Base-by-base conservation (phyloP, 2,888 invertebrate species). In the Serripes groenlandicus region DNA sequence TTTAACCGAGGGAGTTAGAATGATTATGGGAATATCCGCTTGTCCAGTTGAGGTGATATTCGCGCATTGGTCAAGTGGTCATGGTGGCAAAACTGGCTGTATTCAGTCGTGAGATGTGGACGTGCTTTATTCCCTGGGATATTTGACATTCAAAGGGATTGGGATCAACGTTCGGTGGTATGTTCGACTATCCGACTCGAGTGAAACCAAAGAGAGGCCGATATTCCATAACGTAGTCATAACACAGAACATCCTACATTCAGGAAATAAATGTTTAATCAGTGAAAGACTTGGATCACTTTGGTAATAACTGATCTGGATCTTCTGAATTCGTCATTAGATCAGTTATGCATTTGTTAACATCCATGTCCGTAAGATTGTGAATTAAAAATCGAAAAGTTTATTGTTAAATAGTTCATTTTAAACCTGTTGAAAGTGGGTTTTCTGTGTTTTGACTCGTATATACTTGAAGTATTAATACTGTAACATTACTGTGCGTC, bases 381-480 rank as follows among this genome's bases (percentile, higher is more conserved):
- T n/a, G n/a, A n/a, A n/a, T n/a, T n/a, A n/a, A n/a, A n/a, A n/a
- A n/a, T n/a, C n/a, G n/a, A n/a, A n/a, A n/a, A n/a, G n/a, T n/a
- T n/a, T n/a, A n/a, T n/a, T n/a, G n/a, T n/a, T n/a, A n/a, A n/a
- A n/a, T n/a, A n/a, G n/a, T n/a, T n/a, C n/a, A n/a, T n/a, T n/a
- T n/a, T n/a, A n/a, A n/a, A n/a, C n/a, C n/a, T n/a, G n/a, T n/a
- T n/a, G n/a, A n/a, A n/a, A n/a, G n/a, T n/a, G n/a, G n/a, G n/a
- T n/a, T n/a, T n/a, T n/a, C n/a, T n/a, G n/a, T n/a, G n/a, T 21
- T 49, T 49, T 49, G 21, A 21, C 21, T 21, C 49, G 21, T 21
- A 56, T 56, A 56, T 66, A 37, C 66, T 37, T 42, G 66, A 66
- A 66, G 66, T 66, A 66, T 66, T 66, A 42, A 32, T 32, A 28